Evolutionary conservation across 2,888 invertebrate genomes (phyloP), one percentile per base, ranked within the genome.

Genomic region (Volucella bombylans): DNA sequence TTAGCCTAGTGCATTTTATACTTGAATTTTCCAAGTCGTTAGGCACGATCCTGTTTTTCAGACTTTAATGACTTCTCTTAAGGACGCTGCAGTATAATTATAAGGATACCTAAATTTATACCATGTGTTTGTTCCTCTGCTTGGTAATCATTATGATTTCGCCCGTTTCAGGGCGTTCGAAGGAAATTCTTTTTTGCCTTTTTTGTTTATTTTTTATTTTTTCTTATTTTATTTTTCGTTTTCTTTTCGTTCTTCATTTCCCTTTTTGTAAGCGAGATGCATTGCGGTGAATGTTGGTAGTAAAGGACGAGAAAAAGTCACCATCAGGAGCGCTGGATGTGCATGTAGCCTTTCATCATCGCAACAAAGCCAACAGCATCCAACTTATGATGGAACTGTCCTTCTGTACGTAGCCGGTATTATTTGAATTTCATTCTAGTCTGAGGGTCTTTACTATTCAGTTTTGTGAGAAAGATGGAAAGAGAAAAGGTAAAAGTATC

Each of bases 11-110:
- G 82, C 82, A 80, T 86, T 85, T 87, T 82, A 78, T 86, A 85
- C 86, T 87, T 86, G 82, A 86, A 86, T 87, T 87, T 87, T 87
- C 85, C 87, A 80, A 86, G 87, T 87, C 87, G 87, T 87, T 87
- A 87, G 86, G 87, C 87, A 87, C 87, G 86, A 87, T 86, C 80
- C 82, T 85, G 86, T 86, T 85, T 87, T 86, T 82, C 80, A 81
- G 85, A 82, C 86, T 86, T 82, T 86, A 87, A 87, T 87, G 86
- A 87, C 87, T 86, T 87, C 81, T 85, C 68, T 71, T 77, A 68
- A 72, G 76, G 77, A 77, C 71, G 76, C 81, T 85, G 85, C 85
- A 85, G 85, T 85, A 77, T 85, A 85, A 85, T 85, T 85, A 85
- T 85, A 85, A 59, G 61, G 72, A 67, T 81, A 85, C 77, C 85